Evolutionary conservation across 2,797 vertebrate species (phyloP).

Genomic region (Cephalopachus bancanus): DNA sequence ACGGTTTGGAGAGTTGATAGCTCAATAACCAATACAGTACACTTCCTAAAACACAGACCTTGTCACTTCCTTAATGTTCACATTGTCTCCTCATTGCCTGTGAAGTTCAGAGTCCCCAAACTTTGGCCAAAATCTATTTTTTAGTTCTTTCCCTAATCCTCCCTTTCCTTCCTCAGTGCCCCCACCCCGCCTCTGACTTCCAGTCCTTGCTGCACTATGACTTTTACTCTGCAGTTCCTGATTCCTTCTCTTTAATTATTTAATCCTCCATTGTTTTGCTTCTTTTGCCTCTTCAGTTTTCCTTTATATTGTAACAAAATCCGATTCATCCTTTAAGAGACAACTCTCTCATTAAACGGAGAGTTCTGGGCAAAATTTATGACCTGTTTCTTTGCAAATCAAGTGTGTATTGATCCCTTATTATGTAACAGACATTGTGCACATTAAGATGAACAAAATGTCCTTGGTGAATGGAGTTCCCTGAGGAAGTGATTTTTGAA

Average conservation of each 20-base stretch:
- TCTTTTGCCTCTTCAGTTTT: neutral
- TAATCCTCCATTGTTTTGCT: neutral
- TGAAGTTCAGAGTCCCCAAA: neutral
- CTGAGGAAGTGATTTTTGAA: neutral
- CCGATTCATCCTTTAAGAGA: neutral
- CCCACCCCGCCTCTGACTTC: neutral
- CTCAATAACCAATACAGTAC: neutral
- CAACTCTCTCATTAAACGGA: conserved; percentile 22
- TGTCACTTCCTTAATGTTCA: neutral
- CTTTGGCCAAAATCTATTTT: neutral
- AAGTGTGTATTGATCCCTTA: neutral
- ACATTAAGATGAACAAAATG: neutral
- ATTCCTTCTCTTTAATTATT: neutral
- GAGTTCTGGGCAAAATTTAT: neutral
- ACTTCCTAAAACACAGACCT: neutral
- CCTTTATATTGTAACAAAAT: conserved; percentile 15
- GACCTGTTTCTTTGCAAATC: neutral
- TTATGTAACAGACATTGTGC: neutral
- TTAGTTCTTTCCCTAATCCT: neutral
- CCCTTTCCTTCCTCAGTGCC: neutral
- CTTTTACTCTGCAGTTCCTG: neutral
- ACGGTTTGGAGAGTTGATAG: neutral
- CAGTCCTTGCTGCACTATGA: neutral
- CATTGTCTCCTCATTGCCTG: neutral
- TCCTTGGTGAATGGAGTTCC: neutral